Base-by-base conservation (phyloP, 2,113 vertebrate genomes). In the Marcusenius ussheri region DNA sequence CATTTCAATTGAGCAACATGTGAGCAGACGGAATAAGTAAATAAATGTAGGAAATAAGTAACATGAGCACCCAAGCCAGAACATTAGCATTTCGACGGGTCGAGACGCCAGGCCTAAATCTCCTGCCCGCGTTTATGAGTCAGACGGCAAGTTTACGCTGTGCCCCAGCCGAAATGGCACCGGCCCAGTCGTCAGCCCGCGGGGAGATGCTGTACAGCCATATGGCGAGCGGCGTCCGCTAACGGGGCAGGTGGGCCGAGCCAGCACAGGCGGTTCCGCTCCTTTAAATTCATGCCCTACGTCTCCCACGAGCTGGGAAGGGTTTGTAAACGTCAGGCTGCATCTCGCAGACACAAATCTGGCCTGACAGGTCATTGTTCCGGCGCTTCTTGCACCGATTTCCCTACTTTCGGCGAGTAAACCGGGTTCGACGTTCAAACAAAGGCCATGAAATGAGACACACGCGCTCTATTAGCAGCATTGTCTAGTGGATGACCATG, bases 1-100 rank as follows among this genome's bases (percentile, higher is more conserved):
- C 90, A 91, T 92, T 93, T 93, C 58, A 84, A 89, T 90, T 62
- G 89, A 46, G 47, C 89, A n/a, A 15, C 83, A 42, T 90, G 53
- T 89, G 53, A 77, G 47, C 42, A 46, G 84, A 74, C 24, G 21
- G 47, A 51, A 51, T 45, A 83, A 46, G 83, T 39, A 84, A 84
- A 84, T 45, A 84, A 84, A 84, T 70, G 42, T 24, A 84, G n/a
- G 21, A 84, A 84, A 87, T 39, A 87, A 87, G 31, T n/a, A 19
- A 47, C n/a, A 53, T n/a, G 49, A 56, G 31, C 13, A 11, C 84
- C n/a, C 27, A 87, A 35, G 85, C 85, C 85, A 11, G 85, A 53
- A 87, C 24, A 39, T 53, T 87, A 39, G 50, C 85, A 53, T 87
- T 53, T 53, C 50, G 15, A 56, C 50, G 27, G 49, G n/a, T 87